Base-by-base conservation (phyloP, 1,140 invertebrate genomes). In the Hylaeus volcanicus region DNA sequence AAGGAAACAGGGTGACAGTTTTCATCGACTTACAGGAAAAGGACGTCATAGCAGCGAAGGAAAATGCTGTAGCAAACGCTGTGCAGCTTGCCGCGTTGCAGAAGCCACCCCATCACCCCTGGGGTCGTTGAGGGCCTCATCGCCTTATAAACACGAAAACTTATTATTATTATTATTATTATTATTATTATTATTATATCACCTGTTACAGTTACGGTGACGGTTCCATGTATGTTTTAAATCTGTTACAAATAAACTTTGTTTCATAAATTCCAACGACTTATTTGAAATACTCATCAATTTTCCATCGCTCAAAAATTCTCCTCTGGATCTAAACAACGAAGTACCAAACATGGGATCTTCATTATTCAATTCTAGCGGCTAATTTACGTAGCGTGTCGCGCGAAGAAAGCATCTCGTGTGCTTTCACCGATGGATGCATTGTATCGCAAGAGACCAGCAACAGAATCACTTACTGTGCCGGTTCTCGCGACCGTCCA, bases 1-100 rank as follows among this genome's bases (percentile, higher is more conserved):
- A 48, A 5, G 26, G 45, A 48, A 48, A 8, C 0, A 8, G 45
- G 8, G 45, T 48, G 8, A 48, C 45, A 6, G 45, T 48, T 48
- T 48, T 8, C 2, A 48, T 48, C 2, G 45, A 48, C 71, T 73
- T 45, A 3, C 51, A 93, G 92, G 89, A 86, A 63, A 93, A 89
- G 58, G 91, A 93, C 70, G 83, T 93, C 43, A 78, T 93, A 37
- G 92, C 92, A 12, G 91, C 91, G 1, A 93, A 93, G 82, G 91
- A 93, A 85, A 91, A 93, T 60, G 90, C 90, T 5, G 91, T 93
- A 9, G 91, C 91, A 9, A 88, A 89, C 26, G 92, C 92, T 0
- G 82, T 93, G 1, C 91, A 92, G 45, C 87, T 91, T 26, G 84
- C 88, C 2, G 88, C 86, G 3, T 75, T 71, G 41, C 81, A 89